A percentile compares a stretch with the other conserved stretches of the same genome.
These are phyloP conservation scores for Ctenopoma kingsleyae DNA, from an alignment of 2,797 vertebrate genomes.

Conservation along the genomic window DNA sequence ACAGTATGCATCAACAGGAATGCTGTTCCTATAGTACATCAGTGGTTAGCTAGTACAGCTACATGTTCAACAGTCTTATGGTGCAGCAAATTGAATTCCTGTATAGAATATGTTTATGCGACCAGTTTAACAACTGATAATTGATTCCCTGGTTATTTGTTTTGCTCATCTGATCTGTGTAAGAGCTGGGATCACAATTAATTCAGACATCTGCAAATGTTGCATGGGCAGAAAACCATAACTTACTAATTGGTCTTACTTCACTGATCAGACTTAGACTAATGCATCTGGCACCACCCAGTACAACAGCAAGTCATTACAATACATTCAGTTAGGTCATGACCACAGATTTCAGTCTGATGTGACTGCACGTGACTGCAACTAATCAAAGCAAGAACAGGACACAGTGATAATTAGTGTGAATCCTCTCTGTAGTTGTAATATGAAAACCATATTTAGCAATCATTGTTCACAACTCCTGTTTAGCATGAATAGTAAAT, in stretches of 20 bases:
- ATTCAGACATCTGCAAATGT: slow-evolving; percentile 59
- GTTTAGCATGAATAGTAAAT: slow-evolving; percentile 13
- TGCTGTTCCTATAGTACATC: not conserved
- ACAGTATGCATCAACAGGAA: not conserved
- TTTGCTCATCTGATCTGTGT: slow-evolving; percentile 38
- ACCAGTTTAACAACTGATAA: slow-evolving; percentile 14
- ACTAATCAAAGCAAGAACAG: slow-evolving; percentile 6
- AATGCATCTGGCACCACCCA: slow-evolving; percentile 44
- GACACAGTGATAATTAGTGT: slow-evolving; percentile 13
- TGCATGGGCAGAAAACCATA: slow-evolving; percentile 45
- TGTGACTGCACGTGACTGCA: slow-evolving; percentile 14
- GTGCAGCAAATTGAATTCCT: not conserved
- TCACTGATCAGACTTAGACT: slow-evolving; percentile 52
- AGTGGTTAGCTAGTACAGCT: not conserved
- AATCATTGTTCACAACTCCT: not conserved
- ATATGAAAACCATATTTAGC: slow-evolving; percentile 8
- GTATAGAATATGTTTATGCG: slow-evolving; percentile 4
- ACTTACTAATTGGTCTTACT: slow-evolving; percentile 74
- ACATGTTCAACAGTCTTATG: not conserved
- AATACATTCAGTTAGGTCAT: slow-evolving; percentile 33
- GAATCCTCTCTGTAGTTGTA: slow-evolving; percentile 9
- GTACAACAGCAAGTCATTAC: slow-evolving; percentile 22
- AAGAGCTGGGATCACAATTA: slow-evolving; percentile 58
- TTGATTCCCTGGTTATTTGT: slow-evolving; percentile 49
- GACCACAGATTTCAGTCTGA: slow-evolving; percentile 13